Evolutionary conservation across 2,797 vertebrate genomes (phyloP), one percentile per base, ranked within the genome.

Genomic region (Cheirogaleus major): DNA sequence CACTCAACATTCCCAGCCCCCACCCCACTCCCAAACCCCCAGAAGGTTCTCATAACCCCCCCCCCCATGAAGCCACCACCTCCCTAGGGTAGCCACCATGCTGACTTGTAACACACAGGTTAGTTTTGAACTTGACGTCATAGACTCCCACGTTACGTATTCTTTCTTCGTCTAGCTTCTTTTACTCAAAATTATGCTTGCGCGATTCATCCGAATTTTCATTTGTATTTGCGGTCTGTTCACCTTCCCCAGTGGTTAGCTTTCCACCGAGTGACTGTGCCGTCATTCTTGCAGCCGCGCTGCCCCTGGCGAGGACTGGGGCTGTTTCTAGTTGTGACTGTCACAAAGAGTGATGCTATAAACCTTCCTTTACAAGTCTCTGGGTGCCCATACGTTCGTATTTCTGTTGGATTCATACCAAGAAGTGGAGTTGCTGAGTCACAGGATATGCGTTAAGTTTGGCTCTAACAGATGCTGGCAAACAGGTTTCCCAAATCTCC

Each of bases 351-450:
- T 15, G 30, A 50, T 41, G 48, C 91, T 61, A 79, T 85, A 48
- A 72, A 89, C 73, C 61, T 81, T 22, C 78, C 41, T 89, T 72
- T 86, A 52, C 22, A 91, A 93, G 91, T 70, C 48, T 96, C 81
- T 43, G 50, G 63, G 83, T 82, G 50, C 76, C 43, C 35, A 80
- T 92, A 38, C 17, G 11, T 38, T 27, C 23, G 13, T 73, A 45
- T 57, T 81, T 89, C 79, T 89, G 69, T 18, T 75, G 89, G 50
- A 89, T 93, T 95, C 85, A 78, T n/a, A 85, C 38, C 85, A 73
- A 81, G 73, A 95, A 69, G 45, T 67, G 35, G 32, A 82, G 89
- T 82, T 57, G 55, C 67, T 76, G 69, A 70, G 78, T 76, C 90
- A 84, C 4, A 63, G 70, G 50, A 72, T 48, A 65, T 65, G 27